Conservation (phyloP, 2,888 invertebrate species). For the Hydraecia micacea region DNA sequence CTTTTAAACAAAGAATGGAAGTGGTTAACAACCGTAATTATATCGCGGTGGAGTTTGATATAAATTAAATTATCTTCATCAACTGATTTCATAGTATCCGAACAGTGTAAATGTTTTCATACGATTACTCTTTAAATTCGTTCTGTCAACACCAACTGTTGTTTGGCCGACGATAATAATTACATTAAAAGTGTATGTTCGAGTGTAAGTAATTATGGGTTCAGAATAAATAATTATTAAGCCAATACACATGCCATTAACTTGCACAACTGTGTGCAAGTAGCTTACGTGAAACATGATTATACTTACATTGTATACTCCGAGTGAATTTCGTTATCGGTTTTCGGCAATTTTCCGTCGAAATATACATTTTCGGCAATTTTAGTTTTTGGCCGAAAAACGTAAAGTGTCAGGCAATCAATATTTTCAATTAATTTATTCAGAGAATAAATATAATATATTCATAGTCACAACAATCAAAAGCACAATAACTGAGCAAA, state of each 20-base stretch:
- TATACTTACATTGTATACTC: background rate
- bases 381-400: background rate
- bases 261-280: background rate
- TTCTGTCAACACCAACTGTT: constrained; percentile 46
- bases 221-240: constrained; percentile 16
- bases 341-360: background rate
- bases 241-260: background rate
- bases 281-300: background rate
- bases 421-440: background rate
- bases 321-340: background rate
- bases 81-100: constrained; percentile 40
- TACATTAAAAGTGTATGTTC: constrained; percentile 27
- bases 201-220: constrained; percentile 14
- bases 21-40: constrained; percentile 13
- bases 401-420: background rate
- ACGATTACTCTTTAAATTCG: constrained; percentile 40
- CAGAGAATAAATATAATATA: background rate
- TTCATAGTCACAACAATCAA: background rate
- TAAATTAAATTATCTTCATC: constrained; percentile 36
- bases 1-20: constrained; percentile 9
- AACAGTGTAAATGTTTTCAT: constrained; percentile 18
- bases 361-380: background rate
- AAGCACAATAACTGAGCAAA: background rate
- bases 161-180: constrained; percentile 44
- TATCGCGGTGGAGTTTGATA: background rate